Base-by-base conservation (phyloP, 1,140 invertebrate genomes). In the Stegodyphus mimosarum region DNA sequence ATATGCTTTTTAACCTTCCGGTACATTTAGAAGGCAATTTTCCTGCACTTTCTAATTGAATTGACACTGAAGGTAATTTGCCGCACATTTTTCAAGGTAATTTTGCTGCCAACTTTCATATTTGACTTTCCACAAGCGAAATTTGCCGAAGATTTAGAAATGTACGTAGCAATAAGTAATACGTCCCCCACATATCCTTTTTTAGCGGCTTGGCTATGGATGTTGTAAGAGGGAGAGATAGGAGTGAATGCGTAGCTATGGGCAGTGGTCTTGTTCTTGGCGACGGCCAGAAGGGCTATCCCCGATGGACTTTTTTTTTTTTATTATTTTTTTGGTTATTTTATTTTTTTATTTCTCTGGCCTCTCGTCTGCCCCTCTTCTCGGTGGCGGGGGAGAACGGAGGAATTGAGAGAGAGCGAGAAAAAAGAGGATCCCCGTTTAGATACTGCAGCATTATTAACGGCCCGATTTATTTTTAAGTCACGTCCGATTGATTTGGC, bases 381-480 rank as follows among this genome's bases (percentile, higher is more conserved):
- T 49, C 17, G 7, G 55, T 53, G 33, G 13, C 11, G 50, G 66
- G 70, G 18, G 18, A 74, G 51, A 83, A 73, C 6, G 51, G 18
- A 83, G 71, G 17, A 55, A 15, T 7, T 60, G 55, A 53, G 71
- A 55, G 55, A 52, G 69, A 60, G 78, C 1, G 9, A 60, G 55
- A 15, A 4, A 60, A 11, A n/a, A 7, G 64, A 67, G 49, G 10
- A 52, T 66, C 73, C 75, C 17, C 71, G 13, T 70, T 18, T 4
- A 84, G 81, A 84, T 84, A 84, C 81, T 69, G 81, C 79, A 18
- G 48, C 50, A 51, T 75, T 84, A 84, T 84, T 75, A 84, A 84
- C 81, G 72, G 64, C 63, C n/a, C 81, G 73, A 84, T 84, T 84
- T 84, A 84, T 84, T 84, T 84, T 84, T 84, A 84, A 84, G 81